phyloP scores from a whole-genome alignment of 2,113 vertebrate genomes.

The Ammospiza caudacuta region DNA sequence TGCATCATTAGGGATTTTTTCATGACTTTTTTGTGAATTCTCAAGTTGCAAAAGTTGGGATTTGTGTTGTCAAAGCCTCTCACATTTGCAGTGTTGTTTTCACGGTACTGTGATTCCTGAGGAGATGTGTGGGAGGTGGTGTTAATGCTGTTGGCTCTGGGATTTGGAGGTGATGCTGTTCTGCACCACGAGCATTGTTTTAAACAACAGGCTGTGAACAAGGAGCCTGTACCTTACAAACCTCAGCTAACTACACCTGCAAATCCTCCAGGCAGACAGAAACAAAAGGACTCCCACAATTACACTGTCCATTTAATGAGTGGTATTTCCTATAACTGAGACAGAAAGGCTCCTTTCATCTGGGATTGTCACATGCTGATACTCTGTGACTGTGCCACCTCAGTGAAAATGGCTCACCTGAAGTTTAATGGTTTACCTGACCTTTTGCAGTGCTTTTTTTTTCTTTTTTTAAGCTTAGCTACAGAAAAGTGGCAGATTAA shows the following conservation, averaged over 20 bases:
- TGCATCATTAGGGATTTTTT: background rate
- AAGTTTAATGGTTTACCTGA: background rate
- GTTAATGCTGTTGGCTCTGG: background rate
- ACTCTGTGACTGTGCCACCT: background rate
- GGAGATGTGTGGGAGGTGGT: background rate
- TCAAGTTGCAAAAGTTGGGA: background rate
- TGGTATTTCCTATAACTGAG: background rate
- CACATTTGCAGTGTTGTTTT: background rate
- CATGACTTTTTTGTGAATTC: background rate
- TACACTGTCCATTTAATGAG: accelerated
- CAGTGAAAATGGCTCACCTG: background rate
- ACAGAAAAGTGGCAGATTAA: background rate
- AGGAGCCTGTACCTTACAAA: background rate
- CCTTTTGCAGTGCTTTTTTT: background rate
- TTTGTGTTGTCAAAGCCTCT: background rate
- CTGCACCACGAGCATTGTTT: background rate
- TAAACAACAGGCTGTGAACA: background rate
- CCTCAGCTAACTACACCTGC: background rate
- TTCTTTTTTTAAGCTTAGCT: background rate
- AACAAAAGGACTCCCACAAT: background rate
- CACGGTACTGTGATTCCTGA: background rate
- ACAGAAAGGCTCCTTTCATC: background rate
- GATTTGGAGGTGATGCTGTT: background rate
- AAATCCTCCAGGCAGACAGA: background rate
- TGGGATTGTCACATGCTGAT: background rate